Evolutionary conservation across 2,888 invertebrate species (phyloP), one percentile per base, ranked within the genome.

Genomic region (Oxyscelio sp.): DNA sequence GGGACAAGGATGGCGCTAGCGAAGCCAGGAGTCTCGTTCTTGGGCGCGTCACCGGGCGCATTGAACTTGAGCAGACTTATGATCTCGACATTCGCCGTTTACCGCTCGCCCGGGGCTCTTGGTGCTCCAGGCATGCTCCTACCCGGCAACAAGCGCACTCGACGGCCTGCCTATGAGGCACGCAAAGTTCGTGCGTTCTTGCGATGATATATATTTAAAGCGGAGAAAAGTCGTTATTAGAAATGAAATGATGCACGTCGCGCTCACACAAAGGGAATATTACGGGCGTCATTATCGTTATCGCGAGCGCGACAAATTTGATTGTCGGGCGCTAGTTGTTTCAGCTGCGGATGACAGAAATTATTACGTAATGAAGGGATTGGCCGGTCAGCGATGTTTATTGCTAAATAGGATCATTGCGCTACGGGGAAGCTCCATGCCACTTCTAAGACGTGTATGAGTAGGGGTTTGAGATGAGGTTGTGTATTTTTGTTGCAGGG

Each of bases 21-120:
- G 15, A 21, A 54, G 59, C 34, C 59, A 59, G 61, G 50, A 56
- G 54, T 70, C 79, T 79, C 79, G 79, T 79, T 71, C 79, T 79
- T 79, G 79, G 79, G 79, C 79, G 79, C 79, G 71, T 79, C 79
- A 79, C 79, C 70, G 79, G 63, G 79, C 79, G 70, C 79, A 79
- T 79, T 79, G 79, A 79, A 79, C 79, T 79, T 79, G 70, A 79
- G 79, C 79, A 79, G 63, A 79, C 79, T 79, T 79, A 79, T 79
- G 79, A 79, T 79, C 79, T 70, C 71, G 79, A 79, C 79, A 79
- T 79, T 79, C 63, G 79, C 79, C 79, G 79, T 71, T 79, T 79
- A 71, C 79, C 71, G 79, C 79, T 71, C 63, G 79, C 79, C 56
- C 70, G 63, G 38, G 79, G 79, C 79, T 71, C 56, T 48, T 27